phyloP scores from a whole-genome alignment of 2,113 vertebrate genomes.

The Salvelinus namaycush region DNA sequence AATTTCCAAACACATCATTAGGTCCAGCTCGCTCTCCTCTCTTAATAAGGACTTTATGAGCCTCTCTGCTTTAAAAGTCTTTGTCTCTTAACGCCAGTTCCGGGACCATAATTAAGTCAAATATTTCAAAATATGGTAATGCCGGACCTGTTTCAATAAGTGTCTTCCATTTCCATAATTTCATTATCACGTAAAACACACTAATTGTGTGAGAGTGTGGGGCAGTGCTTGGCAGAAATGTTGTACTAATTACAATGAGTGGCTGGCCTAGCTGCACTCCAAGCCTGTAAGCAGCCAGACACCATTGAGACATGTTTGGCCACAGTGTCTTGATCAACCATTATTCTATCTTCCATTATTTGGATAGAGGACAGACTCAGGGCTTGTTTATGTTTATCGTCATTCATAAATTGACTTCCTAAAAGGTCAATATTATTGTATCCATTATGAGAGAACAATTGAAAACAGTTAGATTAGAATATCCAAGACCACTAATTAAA shows the following conservation, averaged over 20 bases:
- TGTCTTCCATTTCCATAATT: constrained; percentile 92
- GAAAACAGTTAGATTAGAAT: not conserved
- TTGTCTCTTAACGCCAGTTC: constrained; percentile 42
- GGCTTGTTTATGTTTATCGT: constrained; percentile 3
- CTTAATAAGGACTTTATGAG: constrained; percentile 97
- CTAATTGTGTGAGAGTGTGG: constrained; percentile 89
- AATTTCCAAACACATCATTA: constrained; percentile 97
- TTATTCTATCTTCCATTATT: not conserved
- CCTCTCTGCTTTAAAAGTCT: constrained; percentile 65
- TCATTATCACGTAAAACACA: constrained; percentile 93
- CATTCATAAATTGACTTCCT: not conserved
- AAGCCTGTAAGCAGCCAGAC: constrained; percentile 5
- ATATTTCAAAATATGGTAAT: constrained; percentile 97
- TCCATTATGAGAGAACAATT: not conserved
- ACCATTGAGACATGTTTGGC: not conserved
- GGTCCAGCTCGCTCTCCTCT: constrained; percentile 83
- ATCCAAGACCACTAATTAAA: not conserved
- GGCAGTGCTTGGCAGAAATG: constrained; percentile 86
- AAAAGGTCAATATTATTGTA: not conserved
- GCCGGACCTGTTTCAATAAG: constrained; percentile 91
- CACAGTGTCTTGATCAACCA: not conserved
- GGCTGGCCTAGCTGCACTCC: constrained; percentile 53
- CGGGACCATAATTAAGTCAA: constrained; percentile 87
- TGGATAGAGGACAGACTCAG: not conserved
- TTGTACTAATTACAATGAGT: constrained; percentile 87